Base-by-base conservation (phyloP, 2,888 invertebrate genomes). In the Dioctria linearis region DNA sequence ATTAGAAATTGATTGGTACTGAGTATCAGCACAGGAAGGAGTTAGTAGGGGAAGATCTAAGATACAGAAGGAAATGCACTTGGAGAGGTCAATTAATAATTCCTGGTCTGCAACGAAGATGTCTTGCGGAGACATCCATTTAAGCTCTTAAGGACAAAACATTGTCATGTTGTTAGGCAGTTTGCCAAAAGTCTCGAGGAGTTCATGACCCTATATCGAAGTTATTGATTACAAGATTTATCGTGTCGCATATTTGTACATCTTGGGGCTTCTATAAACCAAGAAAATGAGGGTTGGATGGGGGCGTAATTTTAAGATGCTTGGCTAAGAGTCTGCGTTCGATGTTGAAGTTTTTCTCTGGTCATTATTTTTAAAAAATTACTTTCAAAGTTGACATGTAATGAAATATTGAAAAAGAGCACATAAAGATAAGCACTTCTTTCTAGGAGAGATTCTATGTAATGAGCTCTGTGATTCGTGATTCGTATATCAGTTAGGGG, bases 151-250 rank as follows among this genome's bases (percentile, higher is more conserved):
- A 54, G 54, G 54, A 37, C 11, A 4, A 11, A 25, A 61, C 37
- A 13, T 13, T 61, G 61, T 61, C 61, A 37, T 61, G 61, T 25
- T 25, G 25, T 61, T 61, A 5, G 61, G 61, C 61, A 39, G 8
- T 39, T 37, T 61, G 61, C 37, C 61, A 61, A 61, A 25, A 25
- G 61, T 37, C n/a, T 61, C 6, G 37, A 37, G 6, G 37, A 37
- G 61, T 61, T 61, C 61, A 61, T 37, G 61, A 61, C 61, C 6
- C 61, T 11, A 11, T 11, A 51, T 61, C 25, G n/a, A 37, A 61
- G 9, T 54, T n/a, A 54, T 54, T n/a, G 54, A 54, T 54, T 46
- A 6, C 11, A 54, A n/a, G 11, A n/a, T 54, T 9, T 54, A 54
- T 54, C 4, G 54, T 4, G 11, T 54, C n/a, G 11, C 54, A 54